Percentiles rank a stretch among this genome's conserved stretches.
Conservation (phyloP, 1,140 invertebrate genomes). For the Aphaenogaster floridana region DNA sequence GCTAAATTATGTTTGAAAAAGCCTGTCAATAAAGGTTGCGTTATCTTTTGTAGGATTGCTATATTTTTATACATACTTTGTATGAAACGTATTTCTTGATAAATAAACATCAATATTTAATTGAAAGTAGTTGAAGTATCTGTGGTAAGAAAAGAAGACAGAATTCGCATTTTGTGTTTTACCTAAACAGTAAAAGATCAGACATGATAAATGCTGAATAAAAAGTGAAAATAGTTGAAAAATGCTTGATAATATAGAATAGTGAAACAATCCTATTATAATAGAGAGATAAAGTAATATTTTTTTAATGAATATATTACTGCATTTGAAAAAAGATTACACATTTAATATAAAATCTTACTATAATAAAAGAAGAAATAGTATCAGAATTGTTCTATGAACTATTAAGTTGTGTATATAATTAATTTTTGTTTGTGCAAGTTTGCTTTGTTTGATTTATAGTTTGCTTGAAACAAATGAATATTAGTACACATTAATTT, state of each 20-base stretch:
- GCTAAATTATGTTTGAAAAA: neutral
- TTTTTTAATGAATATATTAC: neutral
- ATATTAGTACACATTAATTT: constrained; percentile 12
- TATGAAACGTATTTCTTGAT: neutral
- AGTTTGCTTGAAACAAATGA: neutral
- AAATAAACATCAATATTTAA: neutral
- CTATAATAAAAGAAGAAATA: neutral
- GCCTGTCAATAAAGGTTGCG: no score
- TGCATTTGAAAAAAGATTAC: neutral
- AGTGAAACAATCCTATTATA: neutral
- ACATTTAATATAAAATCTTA: neutral
- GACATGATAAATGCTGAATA: neutral
- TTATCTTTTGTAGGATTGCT: neutral
- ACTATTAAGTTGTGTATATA: neutral
- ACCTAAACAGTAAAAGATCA: constrained; percentile 27
- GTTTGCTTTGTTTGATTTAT: neutral
- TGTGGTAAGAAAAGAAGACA: neutral
- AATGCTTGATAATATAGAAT: neutral
- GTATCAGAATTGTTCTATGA: neutral
- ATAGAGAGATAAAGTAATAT: neutral
- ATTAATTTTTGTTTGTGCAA: neutral
- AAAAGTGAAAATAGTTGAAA: neutral
- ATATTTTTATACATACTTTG: neutral
- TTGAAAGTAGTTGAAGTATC: neutral
- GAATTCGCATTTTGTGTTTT: neutral